Base-by-base conservation (phyloP, 2,113 vertebrate species). In the Pithys albifrons region DNA sequence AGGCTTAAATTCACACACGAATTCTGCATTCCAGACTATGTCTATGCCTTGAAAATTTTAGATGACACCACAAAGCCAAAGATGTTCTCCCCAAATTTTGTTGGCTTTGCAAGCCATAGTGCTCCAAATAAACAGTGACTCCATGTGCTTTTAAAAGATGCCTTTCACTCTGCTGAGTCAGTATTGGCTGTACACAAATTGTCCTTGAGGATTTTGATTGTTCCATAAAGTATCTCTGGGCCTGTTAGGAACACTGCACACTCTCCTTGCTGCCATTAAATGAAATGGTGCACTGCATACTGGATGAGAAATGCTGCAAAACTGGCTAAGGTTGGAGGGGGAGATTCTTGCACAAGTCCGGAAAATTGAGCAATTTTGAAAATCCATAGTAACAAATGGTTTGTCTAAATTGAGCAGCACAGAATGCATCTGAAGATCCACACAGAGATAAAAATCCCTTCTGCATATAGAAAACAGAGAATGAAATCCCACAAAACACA, bases 291-390 rank as follows among this genome's bases (percentile, higher is more conserved):
- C 39, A n/a, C 41, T 55, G 55, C 72, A 84, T 25, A 35, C 24
- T 28, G 57, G 23, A 69, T 87, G 31, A 59, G 43, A 92, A 91
- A 81, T 19, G 8, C 31, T 49, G 43, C 37, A 90, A 85, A 84
- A 62, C 0, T 83, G 20, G 23, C 37, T 75, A 33, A 39, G 35
- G 6, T 57, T 71, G 65, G 74, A 71, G n/a, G 11, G 22, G 17
- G 17, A 73, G 10, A 79, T 54, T 52, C 73, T 89, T 52, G 31
- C 22, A 46, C 11, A 49, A 75, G 54, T 20, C n/a, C 69, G 49
- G 58, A 89, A 92, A 96, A 94, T 33, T 72, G 88, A 79, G 70
- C 65, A 78, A 79, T 94, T 86, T 81, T 84, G 28, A 92, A 94
- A 95, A 94, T 89, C 67, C 72, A 65, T 69, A 88, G 35, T 84